Evolutionary conservation across 2,888 invertebrate species (phyloP), one percentile per base, ranked within the genome.

Genomic region (Serrognathus titanus): DNA sequence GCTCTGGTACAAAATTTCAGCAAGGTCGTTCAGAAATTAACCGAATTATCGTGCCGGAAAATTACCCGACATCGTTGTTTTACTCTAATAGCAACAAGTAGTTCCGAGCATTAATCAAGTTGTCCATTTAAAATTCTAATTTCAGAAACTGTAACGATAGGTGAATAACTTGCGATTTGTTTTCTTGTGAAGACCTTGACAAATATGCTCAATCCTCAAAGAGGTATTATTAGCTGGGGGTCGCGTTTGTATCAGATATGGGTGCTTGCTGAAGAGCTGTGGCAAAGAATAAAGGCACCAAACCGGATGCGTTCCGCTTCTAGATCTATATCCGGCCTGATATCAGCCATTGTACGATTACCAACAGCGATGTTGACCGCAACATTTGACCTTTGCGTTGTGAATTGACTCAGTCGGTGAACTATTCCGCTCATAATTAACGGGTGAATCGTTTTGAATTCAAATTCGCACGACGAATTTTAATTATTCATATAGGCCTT

Each of bases 271-370:
- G 43, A 43, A 43, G 13, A 16, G 43, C 10, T 43, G 43, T 16
- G 20, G 20, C 20, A 10, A 40, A 10, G 12, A 16, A 20, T 43
- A 11, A 43, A 43, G 16, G 43, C 20, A 43, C 12, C 13, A 20
- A 43, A 43, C 43, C 43, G 48, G 48, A 48, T 20, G 36, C 49
- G 49, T 49, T 49, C 49, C 49, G 49, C 37, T 36, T 49, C 36
- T 49, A 49, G 38, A 36, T 49, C 38, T 38, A 38, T 37, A 49
- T 49, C 49, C 49, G 49, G 13, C 38, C 49, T 12, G 31, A 12
- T 20, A 38, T 11, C 49, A 16, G 10, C 43, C 20, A 43, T 43
- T 43, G 43, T 43, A 13, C 43, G 43, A 43, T 43, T 43, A 43
- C 20, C 43, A 43, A 16, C 43, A 16, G 12, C 43, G 12, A 43